phyloP scores from a whole-genome alignment of 2,797 vertebrate genomes.

The Hyperoplus lanceolatus region DNA sequence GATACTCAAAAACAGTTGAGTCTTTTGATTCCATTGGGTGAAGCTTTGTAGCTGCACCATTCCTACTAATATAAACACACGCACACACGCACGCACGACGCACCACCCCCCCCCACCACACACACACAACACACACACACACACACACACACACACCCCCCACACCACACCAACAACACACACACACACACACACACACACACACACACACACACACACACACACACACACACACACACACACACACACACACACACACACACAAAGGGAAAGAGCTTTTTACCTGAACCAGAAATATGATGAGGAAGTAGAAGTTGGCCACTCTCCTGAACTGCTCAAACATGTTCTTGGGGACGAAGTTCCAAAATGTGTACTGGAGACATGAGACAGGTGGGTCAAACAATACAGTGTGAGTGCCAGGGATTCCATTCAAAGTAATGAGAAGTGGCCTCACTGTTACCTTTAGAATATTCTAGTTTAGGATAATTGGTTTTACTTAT shows the following conservation, averaged over 20 bases:
- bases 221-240: conserved; percentile 11
- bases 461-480: too few species aligned
- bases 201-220: background rate
- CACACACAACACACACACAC: conserved; percentile 22
- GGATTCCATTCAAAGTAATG: background rate
- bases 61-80: background rate
- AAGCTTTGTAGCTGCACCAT: background rate
- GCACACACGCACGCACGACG: too few species aligned
- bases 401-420: background rate
- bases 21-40: background rate
- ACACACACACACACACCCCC: background rate
- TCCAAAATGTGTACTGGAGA: conserved; percentile 96
- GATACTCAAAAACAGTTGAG: background rate
- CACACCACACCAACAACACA: too few species aligned
- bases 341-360: conserved; percentile 97
- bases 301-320: conserved; percentile 99
- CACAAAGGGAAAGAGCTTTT: conserved; percentile 55
- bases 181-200: too few species aligned
- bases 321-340: conserved; percentile 99
- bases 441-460: background rate
- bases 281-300: conserved; percentile 99
- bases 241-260: conserved; percentile 1
- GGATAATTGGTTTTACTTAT: too few species aligned
- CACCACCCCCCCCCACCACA: too few species aligned
- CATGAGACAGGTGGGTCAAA: background rate